Evolutionary conservation across 2,113 vertebrate genomes (phyloP).

Genomic region (Rhea pennata): DNA sequence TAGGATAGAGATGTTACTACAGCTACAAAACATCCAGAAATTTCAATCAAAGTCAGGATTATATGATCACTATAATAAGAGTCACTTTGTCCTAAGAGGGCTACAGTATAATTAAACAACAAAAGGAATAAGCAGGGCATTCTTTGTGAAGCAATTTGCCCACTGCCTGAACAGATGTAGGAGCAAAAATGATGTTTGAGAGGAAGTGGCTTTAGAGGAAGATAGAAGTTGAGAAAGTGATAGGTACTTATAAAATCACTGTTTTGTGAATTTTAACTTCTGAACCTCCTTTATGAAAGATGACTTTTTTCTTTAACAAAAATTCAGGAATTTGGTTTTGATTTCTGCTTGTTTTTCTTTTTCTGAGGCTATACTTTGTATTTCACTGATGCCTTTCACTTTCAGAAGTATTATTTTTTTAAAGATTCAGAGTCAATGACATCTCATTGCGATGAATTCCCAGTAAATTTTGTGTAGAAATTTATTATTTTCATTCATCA

Average conservation of each 20-base stretch:
- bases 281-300: not conserved
- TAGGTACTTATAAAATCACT: not conserved
- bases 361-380: not conserved
- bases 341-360: not conserved
- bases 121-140: not conserved
- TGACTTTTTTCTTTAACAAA: not conserved
- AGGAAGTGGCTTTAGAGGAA: not conserved
- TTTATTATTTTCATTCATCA: not conserved
- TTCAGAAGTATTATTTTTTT: not conserved
- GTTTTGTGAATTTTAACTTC: not conserved
- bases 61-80: not conserved
- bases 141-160: not conserved
- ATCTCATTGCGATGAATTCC: not conserved
- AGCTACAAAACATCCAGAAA: not conserved
- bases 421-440: not conserved
- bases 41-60: not conserved
- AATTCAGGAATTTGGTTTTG: accelerated
- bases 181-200: not conserved
- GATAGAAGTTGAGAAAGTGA: not conserved
- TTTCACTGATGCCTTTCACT: not conserved
- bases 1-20: not conserved
- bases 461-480: not conserved
- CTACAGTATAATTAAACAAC: not conserved
- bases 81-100: not conserved
- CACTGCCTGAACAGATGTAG: not conserved